Evolutionary conservation across 1,140 invertebrate genomes (phyloP).

Genomic region (Polypedilum pembai): DNA sequence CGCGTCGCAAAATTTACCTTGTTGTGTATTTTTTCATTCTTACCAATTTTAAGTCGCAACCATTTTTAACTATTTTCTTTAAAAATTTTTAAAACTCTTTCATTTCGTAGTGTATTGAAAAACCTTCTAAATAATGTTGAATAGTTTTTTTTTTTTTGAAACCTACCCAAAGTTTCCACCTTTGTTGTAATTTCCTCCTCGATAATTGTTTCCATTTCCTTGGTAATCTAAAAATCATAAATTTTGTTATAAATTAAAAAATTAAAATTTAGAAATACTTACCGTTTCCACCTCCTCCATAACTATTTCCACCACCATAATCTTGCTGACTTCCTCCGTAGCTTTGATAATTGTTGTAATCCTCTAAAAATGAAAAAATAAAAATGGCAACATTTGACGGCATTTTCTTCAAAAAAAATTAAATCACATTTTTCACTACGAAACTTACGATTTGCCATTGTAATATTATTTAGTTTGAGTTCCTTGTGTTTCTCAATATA

Average conservation of each 20-base stretch:
- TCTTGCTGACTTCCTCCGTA: background rate
- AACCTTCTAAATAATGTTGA: background rate
- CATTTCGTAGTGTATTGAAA: background rate
- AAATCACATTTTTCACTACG: background rate
- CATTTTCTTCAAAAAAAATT: constrained; percentile 7
- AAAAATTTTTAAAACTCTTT: background rate
- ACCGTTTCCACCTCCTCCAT: background rate
- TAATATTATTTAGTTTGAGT: background rate
- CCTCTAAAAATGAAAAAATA: background rate
- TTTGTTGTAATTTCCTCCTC: background rate
- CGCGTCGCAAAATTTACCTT: constrained; percentile 16
- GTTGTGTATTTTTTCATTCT: background rate
- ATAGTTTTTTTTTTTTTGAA: background rate
- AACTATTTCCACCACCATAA: background rate
- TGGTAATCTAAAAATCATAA: background rate
- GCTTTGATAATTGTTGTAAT: background rate
- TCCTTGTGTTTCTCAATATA: background rate
- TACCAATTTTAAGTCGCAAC: background rate
- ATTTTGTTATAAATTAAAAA: background rate
- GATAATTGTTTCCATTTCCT: constrained; percentile 13
- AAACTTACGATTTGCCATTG: constrained; percentile 3
- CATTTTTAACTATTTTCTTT: background rate
- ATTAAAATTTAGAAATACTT: background rate
- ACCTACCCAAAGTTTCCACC: constrained; percentile 22
- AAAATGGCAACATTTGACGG: background rate